Evolutionary conservation across 1,140 invertebrate species (phyloP), one percentile per base, ranked within the genome.

Genomic region (Acromyrmex heyeri): DNA sequence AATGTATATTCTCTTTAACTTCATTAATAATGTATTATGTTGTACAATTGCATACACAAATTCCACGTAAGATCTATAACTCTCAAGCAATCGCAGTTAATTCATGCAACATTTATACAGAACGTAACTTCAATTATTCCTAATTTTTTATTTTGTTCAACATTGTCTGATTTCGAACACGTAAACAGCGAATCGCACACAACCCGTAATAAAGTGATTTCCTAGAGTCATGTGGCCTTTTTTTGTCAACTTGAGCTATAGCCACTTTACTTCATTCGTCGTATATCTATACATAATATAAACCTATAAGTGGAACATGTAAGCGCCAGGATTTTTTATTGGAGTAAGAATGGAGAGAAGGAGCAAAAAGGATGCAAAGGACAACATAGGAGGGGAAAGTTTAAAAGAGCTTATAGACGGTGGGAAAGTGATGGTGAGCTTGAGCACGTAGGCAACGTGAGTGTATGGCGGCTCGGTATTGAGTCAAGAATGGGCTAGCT

Each of bases 401-500:
- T 91, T 88, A 89, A 88, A 83, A 86, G 83, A 90, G 83, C 89
- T 91, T 81, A 73, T 77, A 90, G 70, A 89, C 44, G 6, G 34
- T 70, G 87, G 57, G 57, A 69, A 76, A 34, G 87, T 91, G 81
- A 83, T 90, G 83, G 91, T 82, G 67, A 91, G 81, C 69, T 75
- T 73, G 67, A 38, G 82, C 64, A 73, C 30, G 59, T 70, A 50
- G 38, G 21, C 38, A 76, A 90, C 86, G 86, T 91, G 86, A 86
- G 55, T 89, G 86, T 85, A 86, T 53, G 65, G 73, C 76, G 85
- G 83, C 75, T 86, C 59, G 76, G 91, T 92, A 91, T 92, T 86
- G 91, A 93, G 93, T 92, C 92, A 91, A 94, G 92, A 93, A 93
- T 93, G 93, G 65, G 91, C 91, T 93, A 92, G 92, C 91, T 93